A percentile compares a stretch with the other conserved stretches of the same genome.
Evolutionary conservation across 2,888 invertebrate species (phyloP).

Genomic region (Venusia cambrica): DNA sequence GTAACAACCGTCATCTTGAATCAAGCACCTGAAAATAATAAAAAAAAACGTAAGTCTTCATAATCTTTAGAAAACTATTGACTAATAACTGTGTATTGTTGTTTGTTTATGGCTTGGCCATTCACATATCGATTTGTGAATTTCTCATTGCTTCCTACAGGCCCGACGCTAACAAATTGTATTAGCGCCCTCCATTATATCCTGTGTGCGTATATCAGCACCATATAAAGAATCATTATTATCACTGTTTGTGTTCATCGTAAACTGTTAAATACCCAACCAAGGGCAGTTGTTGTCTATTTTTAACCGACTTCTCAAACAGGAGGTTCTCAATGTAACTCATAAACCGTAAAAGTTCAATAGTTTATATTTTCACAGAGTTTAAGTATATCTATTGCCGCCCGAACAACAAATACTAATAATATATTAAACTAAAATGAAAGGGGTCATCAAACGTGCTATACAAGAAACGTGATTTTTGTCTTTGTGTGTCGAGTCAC

Average conservation of each 20-base stretch:
- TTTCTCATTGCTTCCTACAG: conserved; percentile 30
- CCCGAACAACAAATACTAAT: too few species aligned
- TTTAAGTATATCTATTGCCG: too few species aligned
- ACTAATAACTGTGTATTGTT: too few species aligned
- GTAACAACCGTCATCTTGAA: conserved; percentile 71
- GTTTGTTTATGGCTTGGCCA: too few species aligned
- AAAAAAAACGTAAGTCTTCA: conserved; percentile 13
- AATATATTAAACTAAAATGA: too few species aligned
- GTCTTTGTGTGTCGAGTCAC: too few species aligned
- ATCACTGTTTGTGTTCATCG: conserved; percentile 52
- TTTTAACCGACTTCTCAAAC: conserved; percentile 26
- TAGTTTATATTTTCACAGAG: too few species aligned
- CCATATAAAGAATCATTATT: conserved; percentile 74
- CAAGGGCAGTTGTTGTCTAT: conserved; percentile 57
- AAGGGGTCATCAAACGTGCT: too few species aligned
- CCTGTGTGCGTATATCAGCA: conserved; percentile 56
- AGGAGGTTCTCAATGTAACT: conserved; percentile 1
- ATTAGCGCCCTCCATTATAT: conserved; percentile 61
- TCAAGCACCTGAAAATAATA: conserved; percentile 50
- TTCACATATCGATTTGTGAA: too few species aligned
- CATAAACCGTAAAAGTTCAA: too few species aligned
- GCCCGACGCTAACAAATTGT: conserved; percentile 48
- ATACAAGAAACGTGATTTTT: too few species aligned
- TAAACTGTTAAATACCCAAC: conserved; percentile 57
- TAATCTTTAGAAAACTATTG: conserved; percentile 1